Evolutionary conservation across 2,888 invertebrate genomes (phyloP).

Genomic region (Chrysina gloriosa): DNA sequence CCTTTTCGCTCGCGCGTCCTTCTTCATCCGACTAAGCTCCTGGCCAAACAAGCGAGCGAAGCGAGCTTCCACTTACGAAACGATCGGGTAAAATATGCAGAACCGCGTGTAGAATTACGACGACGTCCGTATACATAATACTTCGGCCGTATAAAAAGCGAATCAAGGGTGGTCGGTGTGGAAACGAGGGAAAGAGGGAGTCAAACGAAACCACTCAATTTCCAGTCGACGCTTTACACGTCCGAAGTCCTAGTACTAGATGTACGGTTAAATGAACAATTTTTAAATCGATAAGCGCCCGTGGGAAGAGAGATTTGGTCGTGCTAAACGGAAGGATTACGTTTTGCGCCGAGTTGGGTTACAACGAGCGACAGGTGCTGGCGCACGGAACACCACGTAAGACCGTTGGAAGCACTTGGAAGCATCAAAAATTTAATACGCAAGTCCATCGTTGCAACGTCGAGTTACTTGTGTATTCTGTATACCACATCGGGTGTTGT

Average conservation of each 20-base stretch:
- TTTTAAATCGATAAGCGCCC: conserved; percentile 12
- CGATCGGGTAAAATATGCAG: conserved; percentile 11
- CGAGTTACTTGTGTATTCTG: too few relatives aligned
- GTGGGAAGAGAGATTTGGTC: conserved; percentile 6
- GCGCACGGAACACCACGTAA: background rate
- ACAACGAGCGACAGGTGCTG: background rate
- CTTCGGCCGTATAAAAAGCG: background rate
- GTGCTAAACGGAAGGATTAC: conserved; percentile 12
- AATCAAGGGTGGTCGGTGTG: background rate
- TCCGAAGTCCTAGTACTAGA: conserved; percentile 6
- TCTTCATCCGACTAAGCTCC: too few relatives aligned
- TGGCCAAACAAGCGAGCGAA: too few relatives aligned
- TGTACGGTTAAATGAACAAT: conserved; percentile 11
- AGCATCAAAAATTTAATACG: background rate
- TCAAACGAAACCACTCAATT: conserved; percentile 9
- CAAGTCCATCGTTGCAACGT: too few relatives aligned
- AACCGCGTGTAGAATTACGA: conserved; percentile 9
- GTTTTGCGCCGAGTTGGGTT: background rate
- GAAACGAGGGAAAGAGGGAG: background rate
- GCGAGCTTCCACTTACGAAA: background rate
- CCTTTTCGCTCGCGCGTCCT: too few relatives aligned
- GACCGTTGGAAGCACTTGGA: background rate
- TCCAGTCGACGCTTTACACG: background rate
- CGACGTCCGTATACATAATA: background rate
- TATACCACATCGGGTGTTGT: too few relatives aligned